Evolutionary conservation across 2,113 vertebrate genomes (phyloP), one percentile per base, ranked within the genome.

Genomic region (Tapirus terrestris): DNA sequence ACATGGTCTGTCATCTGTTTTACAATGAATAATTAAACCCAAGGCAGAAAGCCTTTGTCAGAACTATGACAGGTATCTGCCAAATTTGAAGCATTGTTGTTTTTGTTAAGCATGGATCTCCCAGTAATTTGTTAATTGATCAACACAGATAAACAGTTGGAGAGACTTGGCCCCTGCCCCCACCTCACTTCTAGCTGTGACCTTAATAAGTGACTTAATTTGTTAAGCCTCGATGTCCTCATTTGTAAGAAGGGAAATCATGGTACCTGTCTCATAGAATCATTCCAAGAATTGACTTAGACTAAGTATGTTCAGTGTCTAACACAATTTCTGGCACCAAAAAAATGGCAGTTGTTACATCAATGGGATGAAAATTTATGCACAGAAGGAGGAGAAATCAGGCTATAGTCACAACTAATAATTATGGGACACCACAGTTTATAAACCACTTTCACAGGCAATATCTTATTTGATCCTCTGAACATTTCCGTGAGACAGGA

Each of bases 61-160:
- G 51, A 75, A 61, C 3, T 61, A n/a, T 14, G 3, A 53, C 27
- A 51, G 23, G 11, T 86, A 31, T 27, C 39, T 80, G 83, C 43
- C 45, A 58, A 89, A 61, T 45, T 17, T 67, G 65, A 81, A 96
- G 80, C 48, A 53, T 31, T 93, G n/a, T 43, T 27, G 53, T 89
- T 94, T 91, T 39, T 86, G 23, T 56, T 53, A 94, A 90, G 51
- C 51, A 60, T 27, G 11, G 7, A 36, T 65, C 27, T 75, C 48
- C 43, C 17, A 36, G 21, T 48, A 97, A 91, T 39, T 60, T 88
- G 76, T 81, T 80, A 91, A 53, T 13, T 85, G 86, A 85, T 65
- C n/a, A 23, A 76, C 23, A 89, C 45, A 87, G 33, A 73, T 23
- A 90, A 33, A 85, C 33, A 39, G 21, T n/a, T 61, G 51, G 7